These are phyloP conservation scores for Oreortyx pictus DNA, from an alignment of 2,797 vertebrate species.

Conservation along the genomic window DNA sequence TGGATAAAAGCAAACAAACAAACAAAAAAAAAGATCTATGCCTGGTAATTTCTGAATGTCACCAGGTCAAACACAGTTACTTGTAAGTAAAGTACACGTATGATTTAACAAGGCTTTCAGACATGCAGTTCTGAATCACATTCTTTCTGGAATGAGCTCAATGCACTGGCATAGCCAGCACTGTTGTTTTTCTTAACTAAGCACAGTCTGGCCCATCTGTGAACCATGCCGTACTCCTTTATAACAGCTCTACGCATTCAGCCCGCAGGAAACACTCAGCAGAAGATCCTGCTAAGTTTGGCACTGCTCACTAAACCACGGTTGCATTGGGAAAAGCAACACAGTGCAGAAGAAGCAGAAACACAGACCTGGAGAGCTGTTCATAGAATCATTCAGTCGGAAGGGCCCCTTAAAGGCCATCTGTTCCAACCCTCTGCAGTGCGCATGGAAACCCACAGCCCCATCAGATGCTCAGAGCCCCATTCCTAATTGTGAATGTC, in stretches of 20 bases:
- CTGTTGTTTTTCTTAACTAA: background rate
- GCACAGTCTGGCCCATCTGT: background rate
- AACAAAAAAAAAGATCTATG: background rate
- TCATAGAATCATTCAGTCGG: too few species aligned
- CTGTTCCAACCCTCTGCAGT: too few species aligned
- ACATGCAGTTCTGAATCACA: background rate
- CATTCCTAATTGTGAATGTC: too few species aligned
- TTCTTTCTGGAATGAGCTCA: background rate
- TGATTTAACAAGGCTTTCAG: background rate
- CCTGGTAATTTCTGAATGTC: background rate
- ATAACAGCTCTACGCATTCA: background rate
- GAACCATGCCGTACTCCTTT: rapidly evolving
- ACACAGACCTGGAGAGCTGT: background rate
- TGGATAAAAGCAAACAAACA: background rate
- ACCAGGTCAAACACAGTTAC: background rate
- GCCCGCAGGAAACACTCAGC: background rate
- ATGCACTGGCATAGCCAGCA: too few species aligned
- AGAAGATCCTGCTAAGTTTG: rapidly evolving
- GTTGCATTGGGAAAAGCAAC: rapidly evolving
- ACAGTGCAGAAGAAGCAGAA: background rate
- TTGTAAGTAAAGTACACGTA: rapidly evolving
- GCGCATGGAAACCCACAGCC: too few species aligned
- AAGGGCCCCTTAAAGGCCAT: too few species aligned
- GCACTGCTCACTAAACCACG: too few species aligned
- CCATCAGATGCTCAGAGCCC: too few species aligned